phyloP scores from a whole-genome alignment of 2,888 invertebrate species.

The Colletes collaris region DNA sequence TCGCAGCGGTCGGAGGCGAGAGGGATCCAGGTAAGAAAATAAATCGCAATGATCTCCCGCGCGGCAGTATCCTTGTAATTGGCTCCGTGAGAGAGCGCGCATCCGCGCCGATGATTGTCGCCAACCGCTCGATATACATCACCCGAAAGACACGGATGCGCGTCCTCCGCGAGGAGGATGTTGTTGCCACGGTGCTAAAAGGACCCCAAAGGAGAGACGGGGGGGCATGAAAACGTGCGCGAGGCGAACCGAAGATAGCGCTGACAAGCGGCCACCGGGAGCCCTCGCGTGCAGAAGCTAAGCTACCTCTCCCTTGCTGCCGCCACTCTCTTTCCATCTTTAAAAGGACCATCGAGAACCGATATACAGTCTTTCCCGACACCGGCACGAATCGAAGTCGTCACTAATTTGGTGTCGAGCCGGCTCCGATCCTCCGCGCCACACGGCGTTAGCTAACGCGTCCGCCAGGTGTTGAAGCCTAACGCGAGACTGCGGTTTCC shows the following conservation, averaged over 20 bases:
- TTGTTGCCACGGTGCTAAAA: conserved; percentile 25
- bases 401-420: conserved; percentile 63
- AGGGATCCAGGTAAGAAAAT: conserved; percentile 62
- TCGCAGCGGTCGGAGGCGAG: not conserved
- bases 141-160: conserved; percentile 65
- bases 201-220: conserved; percentile 29
- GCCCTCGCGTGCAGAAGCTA: conserved; percentile 74
- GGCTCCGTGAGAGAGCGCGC: conserved; percentile 72
- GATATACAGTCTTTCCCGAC: conserved; percentile 46
- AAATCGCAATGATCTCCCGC: conserved; percentile 72
- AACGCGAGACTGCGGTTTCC: not conserved
- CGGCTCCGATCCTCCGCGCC: conserved; percentile 26
- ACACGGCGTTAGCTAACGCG: conserved; percentile 2
- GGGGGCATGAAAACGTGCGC: conserved; percentile 68
- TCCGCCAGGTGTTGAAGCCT: conserved; percentile 7
- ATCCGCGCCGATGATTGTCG: conserved; percentile 77
- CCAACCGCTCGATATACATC: conserved; percentile 78
- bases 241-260: conserved; percentile 71
- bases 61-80: conserved; percentile 76
- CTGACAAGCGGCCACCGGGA: conserved; percentile 76
- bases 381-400: conserved; percentile 52
- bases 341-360: conserved; percentile 44
- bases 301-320: conserved; percentile 44
- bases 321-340: conserved; percentile 39
- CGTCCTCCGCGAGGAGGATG: conserved; percentile 38